Percentiles rank a stretch among this genome's conserved stretches.
phyloP scores from a whole-genome alignment of 2,888 invertebrate genomes.

The Dasysyrphus albostriatus region DNA sequence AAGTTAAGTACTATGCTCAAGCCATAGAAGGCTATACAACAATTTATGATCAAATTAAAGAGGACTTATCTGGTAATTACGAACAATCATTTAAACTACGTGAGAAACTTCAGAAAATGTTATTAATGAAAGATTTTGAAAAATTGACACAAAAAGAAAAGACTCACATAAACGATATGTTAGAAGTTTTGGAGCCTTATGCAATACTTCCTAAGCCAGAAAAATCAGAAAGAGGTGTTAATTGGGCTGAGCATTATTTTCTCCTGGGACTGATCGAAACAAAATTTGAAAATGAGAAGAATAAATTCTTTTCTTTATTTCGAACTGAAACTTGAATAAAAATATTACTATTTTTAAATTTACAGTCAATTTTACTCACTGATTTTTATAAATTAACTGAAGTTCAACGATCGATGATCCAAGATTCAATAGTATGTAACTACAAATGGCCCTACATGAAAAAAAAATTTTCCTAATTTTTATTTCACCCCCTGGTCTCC shows the following conservation, averaged over 20 bases:
- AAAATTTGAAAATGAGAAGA: not conserved
- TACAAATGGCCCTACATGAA: no score
- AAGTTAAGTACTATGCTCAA: slow-evolving; percentile 9
- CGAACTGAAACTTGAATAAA: not conserved
- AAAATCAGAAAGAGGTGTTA: not conserved
- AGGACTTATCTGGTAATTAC: not conserved
- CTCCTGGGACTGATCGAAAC: not conserved
- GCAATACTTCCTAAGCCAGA: slow-evolving; percentile 1
- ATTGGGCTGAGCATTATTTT: slow-evolving; percentile 21
- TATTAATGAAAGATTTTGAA: not conserved
- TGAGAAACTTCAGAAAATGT: slow-evolving; percentile 6
- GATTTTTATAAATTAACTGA: no score
- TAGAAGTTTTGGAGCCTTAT: not conserved
- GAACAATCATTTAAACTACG: not conserved
- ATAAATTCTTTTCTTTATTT: not conserved
- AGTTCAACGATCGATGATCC: no score
- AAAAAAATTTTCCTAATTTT: no score
- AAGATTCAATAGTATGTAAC: no score
- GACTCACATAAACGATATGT: not conserved
- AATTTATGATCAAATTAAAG: slow-evolving; percentile 21
- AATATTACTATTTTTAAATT: not conserved
- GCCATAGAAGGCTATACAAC: slow-evolving; percentile 22
- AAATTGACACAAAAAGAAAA: not conserved
- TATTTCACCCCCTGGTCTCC: no score
- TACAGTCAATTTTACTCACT: no score